Percentiles rank a stretch among this genome's conserved stretches.
Evolutionary conservation across 2,797 vertebrate genomes (phyloP).

Genomic region (Pseudocheirus occidentalis): DNA sequence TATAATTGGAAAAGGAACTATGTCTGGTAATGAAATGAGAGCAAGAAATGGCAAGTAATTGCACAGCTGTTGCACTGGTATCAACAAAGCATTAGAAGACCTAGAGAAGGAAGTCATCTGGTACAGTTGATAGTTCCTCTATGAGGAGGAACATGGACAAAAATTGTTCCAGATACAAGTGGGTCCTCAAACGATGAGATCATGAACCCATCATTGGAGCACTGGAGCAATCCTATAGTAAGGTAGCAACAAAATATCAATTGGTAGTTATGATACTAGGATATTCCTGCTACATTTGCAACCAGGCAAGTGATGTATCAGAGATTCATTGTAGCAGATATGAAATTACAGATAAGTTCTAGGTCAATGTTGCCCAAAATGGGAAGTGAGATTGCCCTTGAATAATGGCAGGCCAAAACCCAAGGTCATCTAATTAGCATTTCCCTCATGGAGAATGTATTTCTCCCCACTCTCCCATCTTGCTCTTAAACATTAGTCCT

Average conservation of each 20-base stretch:
- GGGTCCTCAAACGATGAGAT: not conserved
- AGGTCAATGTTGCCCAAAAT: not conserved
- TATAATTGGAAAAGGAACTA: not conserved
- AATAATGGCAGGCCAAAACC: not conserved
- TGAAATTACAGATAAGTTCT: not conserved
- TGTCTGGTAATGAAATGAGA: not conserved
- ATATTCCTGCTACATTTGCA: not conserved
- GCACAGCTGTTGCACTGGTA: not conserved
- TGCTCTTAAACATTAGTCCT: too few species aligned
- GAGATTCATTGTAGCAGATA: not conserved
- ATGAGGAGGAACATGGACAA: not conserved
- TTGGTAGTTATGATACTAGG: not conserved
- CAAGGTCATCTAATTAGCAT: not conserved
- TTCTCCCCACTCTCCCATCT: too few species aligned
- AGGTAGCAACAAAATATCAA: not conserved
- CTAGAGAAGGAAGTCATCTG: not conserved
- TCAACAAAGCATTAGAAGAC: not conserved
- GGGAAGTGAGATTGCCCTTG: not conserved
- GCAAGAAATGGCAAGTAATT: not conserved
- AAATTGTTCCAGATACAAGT: not conserved
- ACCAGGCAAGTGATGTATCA: not conserved
- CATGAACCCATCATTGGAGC: not conserved
- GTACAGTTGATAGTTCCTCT: not conserved
- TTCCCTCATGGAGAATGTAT: not conserved
- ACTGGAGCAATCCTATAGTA: not conserved